A percentile compares a stretch with the other conserved stretches of the same genome.
These are phyloP conservation scores for Valencia hispanica DNA, from an alignment of 2,797 vertebrate species.

Conservation along the genomic window DNA sequence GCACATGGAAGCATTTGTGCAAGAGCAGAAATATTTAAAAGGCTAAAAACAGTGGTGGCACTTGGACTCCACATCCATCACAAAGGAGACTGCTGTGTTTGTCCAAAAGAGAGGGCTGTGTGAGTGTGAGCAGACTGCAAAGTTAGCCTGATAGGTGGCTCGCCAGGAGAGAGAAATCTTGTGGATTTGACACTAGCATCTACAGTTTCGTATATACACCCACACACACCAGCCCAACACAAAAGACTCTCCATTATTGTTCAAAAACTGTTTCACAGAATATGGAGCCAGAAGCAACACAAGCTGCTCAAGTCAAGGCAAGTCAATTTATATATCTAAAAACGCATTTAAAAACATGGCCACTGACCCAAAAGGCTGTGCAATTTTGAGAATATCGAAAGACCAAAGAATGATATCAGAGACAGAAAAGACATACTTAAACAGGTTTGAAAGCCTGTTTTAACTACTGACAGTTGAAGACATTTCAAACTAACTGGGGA, in stretches of 20 bases:
- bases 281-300: neutral
- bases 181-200: conserved; percentile 25
- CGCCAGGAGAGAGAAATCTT: conserved; percentile 49
- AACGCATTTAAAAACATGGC: neutral
- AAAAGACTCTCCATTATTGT: conserved; percentile 23
- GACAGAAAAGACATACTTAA: no score
- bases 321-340: neutral
- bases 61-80: conserved; percentile 79
- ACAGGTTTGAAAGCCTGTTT: no score
- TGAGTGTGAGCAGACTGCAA: conserved; percentile 74
- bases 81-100: conserved; percentile 80
- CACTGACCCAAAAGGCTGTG: neutral
- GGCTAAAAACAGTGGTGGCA: conserved; percentile 79
- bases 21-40: conserved; percentile 81
- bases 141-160: conserved; percentile 56
- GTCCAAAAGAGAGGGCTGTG: conserved; percentile 67
- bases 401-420: neutral
- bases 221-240: neutral
- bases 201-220: neutral
- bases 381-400: neutral
- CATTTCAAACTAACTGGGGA: conserved; percentile 13
- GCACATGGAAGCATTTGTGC: conserved; percentile 65
- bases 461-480: neutral
- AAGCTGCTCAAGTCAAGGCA: neutral
- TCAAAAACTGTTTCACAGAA: conserved; percentile 12